These are phyloP conservation scores for Neotoma lepida DNA, from an alignment of 2,113 vertebrate genomes.

Conservation along the genomic window DNA sequence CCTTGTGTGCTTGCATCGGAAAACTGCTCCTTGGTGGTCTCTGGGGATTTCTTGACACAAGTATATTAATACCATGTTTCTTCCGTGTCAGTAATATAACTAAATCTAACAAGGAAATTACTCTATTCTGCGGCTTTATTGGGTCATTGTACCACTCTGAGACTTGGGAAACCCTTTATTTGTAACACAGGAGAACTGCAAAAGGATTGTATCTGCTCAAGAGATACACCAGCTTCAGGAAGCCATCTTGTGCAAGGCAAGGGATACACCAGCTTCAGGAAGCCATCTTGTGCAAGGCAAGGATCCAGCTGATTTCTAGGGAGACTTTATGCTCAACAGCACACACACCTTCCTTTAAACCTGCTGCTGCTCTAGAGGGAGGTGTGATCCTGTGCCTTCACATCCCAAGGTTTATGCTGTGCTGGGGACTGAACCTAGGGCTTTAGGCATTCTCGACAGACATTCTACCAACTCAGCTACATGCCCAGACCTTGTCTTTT, in stretches of 20 bases:
- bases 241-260: not conserved
- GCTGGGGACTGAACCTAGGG: not conserved
- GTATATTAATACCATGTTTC: not conserved
- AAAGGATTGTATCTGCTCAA: not conserved
- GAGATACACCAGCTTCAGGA: not conserved
- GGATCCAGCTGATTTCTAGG: not conserved
- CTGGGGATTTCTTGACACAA: no score
- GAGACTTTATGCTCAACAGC: not conserved
- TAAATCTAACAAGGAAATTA: not conserved
- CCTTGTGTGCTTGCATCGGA: no score
- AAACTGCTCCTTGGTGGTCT: no score
- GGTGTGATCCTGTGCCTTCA: not conserved
- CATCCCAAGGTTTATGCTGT: no score
- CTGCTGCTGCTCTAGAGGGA: not conserved
- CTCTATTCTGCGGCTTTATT: not conserved
- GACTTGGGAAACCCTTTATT: not conserved
- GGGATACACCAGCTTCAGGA: not conserved
- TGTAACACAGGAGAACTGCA: not conserved
- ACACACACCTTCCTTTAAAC: not conserved
- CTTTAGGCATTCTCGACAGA: not conserved
- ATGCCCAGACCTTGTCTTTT: not conserved
- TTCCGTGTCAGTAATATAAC: not conserved
- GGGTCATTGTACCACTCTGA: not conserved
- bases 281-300: not conserved
- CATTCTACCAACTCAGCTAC: no score